These are phyloP conservation scores for Mus spretus DNA, from an alignment of 2,797 vertebrate species.

Conservation along the genomic window DNA sequence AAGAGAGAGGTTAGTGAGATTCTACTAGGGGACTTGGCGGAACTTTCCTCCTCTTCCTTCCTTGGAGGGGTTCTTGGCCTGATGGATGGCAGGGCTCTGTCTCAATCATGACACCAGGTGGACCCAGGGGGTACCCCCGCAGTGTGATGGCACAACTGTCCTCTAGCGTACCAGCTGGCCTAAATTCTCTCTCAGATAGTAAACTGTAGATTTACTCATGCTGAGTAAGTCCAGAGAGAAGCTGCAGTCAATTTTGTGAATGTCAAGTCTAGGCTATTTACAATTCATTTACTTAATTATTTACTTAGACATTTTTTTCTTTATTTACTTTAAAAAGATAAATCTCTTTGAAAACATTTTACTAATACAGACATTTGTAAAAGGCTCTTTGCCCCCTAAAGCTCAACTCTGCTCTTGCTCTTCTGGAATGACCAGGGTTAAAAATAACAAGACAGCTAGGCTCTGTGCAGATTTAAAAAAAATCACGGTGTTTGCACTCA, in stretches of 20 bases:
- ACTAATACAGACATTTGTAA: not conserved
- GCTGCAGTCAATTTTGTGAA: too few species aligned
- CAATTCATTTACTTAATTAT: not conserved
- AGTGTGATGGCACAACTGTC: not conserved
- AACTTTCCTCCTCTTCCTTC: too few species aligned
- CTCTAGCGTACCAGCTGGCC: too few species aligned
- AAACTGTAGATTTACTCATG: not conserved
- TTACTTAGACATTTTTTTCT: not conserved
- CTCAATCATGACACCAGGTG: not conserved
- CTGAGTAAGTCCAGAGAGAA: not conserved
- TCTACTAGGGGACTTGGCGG: not conserved
- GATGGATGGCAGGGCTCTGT: not conserved
- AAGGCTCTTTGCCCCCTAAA: too few species aligned
- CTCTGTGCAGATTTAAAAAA: not conserved
- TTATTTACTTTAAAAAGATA: constrained; percentile 21
- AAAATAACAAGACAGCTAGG: not conserved
- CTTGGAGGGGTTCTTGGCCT: not conserved
- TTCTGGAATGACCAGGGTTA: not conserved
- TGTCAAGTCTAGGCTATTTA: not conserved
- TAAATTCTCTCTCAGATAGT: not conserved
- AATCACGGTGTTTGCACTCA: not conserved
- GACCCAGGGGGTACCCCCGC: not conserved
- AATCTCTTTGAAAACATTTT: not conserved
- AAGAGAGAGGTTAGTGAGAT: not conserved
- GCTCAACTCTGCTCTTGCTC: not conserved